Evolutionary conservation across 2,113 vertebrate genomes (phyloP), one percentile per base, ranked within the genome.

Genomic region (Gambusia affinis): DNA sequence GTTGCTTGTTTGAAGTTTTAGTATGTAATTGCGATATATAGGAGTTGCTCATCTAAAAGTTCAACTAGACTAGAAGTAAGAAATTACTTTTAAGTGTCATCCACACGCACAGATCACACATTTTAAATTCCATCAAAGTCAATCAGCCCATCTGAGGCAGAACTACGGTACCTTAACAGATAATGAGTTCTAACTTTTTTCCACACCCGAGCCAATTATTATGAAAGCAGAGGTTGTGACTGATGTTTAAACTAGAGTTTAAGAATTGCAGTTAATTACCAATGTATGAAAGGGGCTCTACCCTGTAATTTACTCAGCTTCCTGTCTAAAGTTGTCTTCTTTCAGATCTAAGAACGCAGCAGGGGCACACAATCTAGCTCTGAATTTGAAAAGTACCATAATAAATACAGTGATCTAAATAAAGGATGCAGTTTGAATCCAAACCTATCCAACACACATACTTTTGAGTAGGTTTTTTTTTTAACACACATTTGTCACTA

Each of bases 291-390:
- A 89, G 33, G 77, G 81, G 85, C 82, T 88, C 67, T 91, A 86
- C 87, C 85, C 90, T 89, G 76, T 87, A 92, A 94, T 94, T 92
- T 91, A 39, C 82, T 64, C 64, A 57, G 78, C 86, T 92, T 94
- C 89, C 91, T 89, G 89, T 76, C 69, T 70, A 66, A 88, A 85
- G 93, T 80, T 73, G 77, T 82, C 79, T 74, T 83, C 67, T 67
- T 83, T 90, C 83, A 86, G 83, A 90, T 90, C 84, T 87, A 86
- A 90, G 8, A n/a, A 81, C 64, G 66, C 70, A 67, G 82, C 82
- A 72, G 27, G 37, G 63, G 69, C 74, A 79, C 64, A 83, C 63
- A 81, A 82, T 69, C 57, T 57, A 72, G 57, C 31, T 67, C 42
- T 63, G 54, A 47, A 44, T 62, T 42, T 22, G 67, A 73, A 64